These are phyloP conservation scores for Ormia ochracea DNA, from an alignment of 2,888 invertebrate genomes.

Conservation along the genomic window DNA sequence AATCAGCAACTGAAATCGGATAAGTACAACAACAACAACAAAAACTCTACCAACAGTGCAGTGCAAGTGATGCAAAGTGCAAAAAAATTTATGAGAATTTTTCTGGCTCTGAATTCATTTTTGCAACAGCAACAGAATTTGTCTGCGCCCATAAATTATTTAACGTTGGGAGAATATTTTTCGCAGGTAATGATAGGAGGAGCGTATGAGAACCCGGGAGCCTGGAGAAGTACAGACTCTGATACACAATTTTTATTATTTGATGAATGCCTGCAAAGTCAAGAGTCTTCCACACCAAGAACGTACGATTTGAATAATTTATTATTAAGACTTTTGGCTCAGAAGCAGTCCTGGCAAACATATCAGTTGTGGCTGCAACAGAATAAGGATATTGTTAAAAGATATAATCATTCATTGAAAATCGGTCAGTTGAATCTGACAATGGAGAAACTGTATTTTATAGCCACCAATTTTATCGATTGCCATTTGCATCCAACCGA, in stretches of 20 bases:
- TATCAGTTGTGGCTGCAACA: constrained; percentile 69
- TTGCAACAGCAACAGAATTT: constrained; percentile 67
- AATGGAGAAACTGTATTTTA: constrained; percentile 69
- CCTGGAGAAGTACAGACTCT: constrained; percentile 75
- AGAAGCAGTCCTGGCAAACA: constrained; percentile 66
- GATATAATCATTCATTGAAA: constrained; percentile 64
- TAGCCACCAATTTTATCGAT: constrained; percentile 69
- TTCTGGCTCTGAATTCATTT: constrained; percentile 67
- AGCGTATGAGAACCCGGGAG: constrained; percentile 68
- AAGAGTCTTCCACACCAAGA: constrained; percentile 21
- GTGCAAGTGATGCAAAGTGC: constrained; percentile 58
- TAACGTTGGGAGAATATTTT: constrained; percentile 70
- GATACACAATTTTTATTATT: constrained; percentile 69
- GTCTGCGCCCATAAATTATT: constrained; percentile 69
- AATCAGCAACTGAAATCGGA: constrained; percentile 57
- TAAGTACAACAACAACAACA: neutral
- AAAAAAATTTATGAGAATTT: constrained; percentile 67
- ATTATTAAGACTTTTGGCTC: constrained; percentile 68
- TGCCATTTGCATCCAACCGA: constrained; percentile 67
- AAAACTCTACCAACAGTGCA: neutral
- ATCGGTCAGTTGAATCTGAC: constrained; percentile 66
- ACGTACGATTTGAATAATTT: constrained; percentile 69
- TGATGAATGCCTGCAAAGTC: constrained; percentile 66
- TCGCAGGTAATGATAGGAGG: constrained; percentile 72
- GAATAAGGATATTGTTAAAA: constrained; percentile 62